A percentile compares a stretch with the other conserved stretches of the same genome.
Conservation (phyloP, 2,888 invertebrate genomes). For the Conistra vaccinii region DNA sequence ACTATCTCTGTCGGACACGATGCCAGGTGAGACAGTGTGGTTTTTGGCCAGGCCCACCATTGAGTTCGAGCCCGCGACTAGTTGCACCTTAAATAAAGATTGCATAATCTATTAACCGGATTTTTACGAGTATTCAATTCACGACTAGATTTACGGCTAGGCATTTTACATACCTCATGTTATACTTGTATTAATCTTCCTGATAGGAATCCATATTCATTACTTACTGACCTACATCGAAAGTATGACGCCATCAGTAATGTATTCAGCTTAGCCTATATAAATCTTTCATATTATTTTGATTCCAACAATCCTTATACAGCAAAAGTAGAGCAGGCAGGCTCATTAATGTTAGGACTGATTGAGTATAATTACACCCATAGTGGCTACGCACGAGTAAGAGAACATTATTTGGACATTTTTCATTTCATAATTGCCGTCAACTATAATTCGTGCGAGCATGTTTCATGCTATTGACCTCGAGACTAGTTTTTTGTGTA, state of each 20-base stretch:
- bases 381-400: slow-evolving; percentile 19
- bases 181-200: slow-evolving; percentile 15
- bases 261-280: slow-evolving; percentile 28
- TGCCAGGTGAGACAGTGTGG: no score
- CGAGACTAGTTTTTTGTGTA: slow-evolving; percentile 45
- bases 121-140: slow-evolving; percentile 17
- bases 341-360: slow-evolving; percentile 20
- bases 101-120: slow-evolving; percentile 6
- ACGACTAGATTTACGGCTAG: neutral
- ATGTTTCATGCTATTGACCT: slow-evolving; percentile 57
- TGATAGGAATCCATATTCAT: slow-evolving; percentile 40
- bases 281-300: slow-evolving; percentile 31
- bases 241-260: slow-evolving; percentile 39
- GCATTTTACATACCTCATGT: slow-evolving; percentile 1
- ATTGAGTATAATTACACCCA: slow-evolving; percentile 46
- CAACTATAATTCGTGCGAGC: slow-evolving; percentile 28
- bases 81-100: slow-evolving; percentile 27
- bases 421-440: slow-evolving; percentile 57
- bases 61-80: no score
- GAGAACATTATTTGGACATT: slow-evolving; percentile 37
- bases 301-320: slow-evolving; percentile 5
- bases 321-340: neutral
- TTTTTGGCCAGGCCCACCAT: no score
- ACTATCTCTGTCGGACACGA: no score
- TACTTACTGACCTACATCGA: slow-evolving; percentile 59